These are phyloP conservation scores for Pseudonaja textilis DNA, from an alignment of 2,113 vertebrate genomes.

Conservation along the genomic window DNA sequence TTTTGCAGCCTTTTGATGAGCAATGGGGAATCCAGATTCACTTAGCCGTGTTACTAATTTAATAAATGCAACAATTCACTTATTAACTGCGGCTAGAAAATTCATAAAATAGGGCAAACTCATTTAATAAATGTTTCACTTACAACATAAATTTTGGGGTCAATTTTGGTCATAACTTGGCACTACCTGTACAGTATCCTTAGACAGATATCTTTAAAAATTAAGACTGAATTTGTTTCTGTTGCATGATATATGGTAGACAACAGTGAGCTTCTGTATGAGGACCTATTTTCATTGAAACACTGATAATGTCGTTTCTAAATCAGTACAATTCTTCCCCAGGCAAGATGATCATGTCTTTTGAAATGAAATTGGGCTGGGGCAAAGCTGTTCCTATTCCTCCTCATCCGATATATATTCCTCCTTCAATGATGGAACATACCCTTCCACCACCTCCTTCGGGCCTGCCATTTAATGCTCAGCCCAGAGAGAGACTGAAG, in stretches of 20 bases:
- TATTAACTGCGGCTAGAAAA: neutral
- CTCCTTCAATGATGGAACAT: constrained; percentile 99
- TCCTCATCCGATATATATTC: constrained; percentile 98
- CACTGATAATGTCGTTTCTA: neutral
- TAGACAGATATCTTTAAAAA: neutral
- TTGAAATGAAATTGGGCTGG: constrained; percentile 99
- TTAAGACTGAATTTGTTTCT: neutral
- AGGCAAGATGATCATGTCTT: constrained; percentile 99
- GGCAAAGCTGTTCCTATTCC: constrained; percentile 99
- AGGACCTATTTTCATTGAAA: neutral
- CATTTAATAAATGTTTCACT: neutral
- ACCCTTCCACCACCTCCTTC: constrained; percentile 96
- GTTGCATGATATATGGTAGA: neutral
- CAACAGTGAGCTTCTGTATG: neutral
- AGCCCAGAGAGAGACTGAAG: constrained; percentile 95
- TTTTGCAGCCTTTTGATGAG: neutral
- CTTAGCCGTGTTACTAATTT: neutral
- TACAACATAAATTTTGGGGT: neutral
- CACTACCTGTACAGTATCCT: neutral
- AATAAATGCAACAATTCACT: neutral
- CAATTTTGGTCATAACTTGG: neutral
- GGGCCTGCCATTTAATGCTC: constrained; percentile 97
- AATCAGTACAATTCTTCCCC: constrained; percentile 32
- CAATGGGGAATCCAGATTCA: neutral
- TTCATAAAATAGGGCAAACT: neutral